A percentile compares a stretch with the other conserved stretches of the same genome.
phyloP scores from a whole-genome alignment of 1,140 invertebrate species.

The Drosophila saltans region DNA sequence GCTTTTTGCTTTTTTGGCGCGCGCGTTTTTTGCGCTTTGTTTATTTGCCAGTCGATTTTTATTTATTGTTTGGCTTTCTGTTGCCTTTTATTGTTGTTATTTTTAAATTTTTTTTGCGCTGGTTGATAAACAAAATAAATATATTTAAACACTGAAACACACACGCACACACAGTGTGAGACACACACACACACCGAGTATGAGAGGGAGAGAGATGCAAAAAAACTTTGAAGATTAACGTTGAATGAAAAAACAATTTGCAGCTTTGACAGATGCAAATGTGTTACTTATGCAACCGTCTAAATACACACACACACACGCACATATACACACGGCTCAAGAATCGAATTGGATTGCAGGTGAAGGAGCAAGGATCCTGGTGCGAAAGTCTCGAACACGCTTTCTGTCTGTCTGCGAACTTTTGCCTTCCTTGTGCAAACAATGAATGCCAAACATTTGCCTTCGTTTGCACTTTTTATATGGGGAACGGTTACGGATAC shows the following conservation, averaged over 20 bases:
- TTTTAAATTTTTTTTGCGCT: slow-evolving; percentile 52
- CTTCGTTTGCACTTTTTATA: slow-evolving; percentile 68
- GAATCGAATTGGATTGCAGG: background rate
- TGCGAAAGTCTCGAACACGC: background rate
- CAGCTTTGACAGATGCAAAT: slow-evolving; percentile 46
- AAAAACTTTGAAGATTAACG: slow-evolving; percentile 18
- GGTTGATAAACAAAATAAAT: slow-evolving; percentile 45
- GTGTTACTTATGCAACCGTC: slow-evolving; percentile 31
- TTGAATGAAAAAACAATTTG: slow-evolving; percentile 40
- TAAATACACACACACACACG: background rate
- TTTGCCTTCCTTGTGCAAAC: slow-evolving; percentile 62
- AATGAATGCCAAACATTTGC: slow-evolving; percentile 68
- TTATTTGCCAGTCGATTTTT: slow-evolving; percentile 57
- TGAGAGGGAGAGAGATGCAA: background rate
- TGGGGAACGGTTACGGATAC: background rate
- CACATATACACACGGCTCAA: background rate
- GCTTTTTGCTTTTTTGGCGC: slow-evolving; percentile 46
- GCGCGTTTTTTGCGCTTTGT: slow-evolving; percentile 63
- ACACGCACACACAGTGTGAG: slow-evolving; percentile 7
- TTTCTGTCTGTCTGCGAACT: slow-evolving; percentile 20
- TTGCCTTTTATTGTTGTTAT: slow-evolving; percentile 56
- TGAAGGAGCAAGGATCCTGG: background rate
- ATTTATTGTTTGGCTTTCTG: slow-evolving; percentile 62
- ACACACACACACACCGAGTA: background rate
- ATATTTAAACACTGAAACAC: slow-evolving; percentile 29